Conservation (phyloP, 2,113 vertebrate species). For the Australoheros scitulus region DNA sequence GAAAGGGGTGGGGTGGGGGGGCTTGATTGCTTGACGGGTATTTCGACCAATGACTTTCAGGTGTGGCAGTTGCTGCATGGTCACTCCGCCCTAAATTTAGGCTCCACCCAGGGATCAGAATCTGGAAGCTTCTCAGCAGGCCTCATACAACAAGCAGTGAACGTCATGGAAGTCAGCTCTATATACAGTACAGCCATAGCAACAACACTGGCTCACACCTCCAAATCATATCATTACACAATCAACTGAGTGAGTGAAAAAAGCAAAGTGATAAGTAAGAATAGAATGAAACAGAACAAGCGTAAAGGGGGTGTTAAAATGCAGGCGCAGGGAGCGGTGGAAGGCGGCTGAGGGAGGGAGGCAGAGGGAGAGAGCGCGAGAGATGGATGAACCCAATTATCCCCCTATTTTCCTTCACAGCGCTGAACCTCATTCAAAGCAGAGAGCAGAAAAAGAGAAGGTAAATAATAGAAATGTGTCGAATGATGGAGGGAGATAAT, state of each 20-base stretch:
- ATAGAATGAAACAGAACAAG: neutral
- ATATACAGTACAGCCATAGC: neutral
- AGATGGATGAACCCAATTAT: slow-evolving; percentile 82
- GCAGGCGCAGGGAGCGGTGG: neutral
- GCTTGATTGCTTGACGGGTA: slow-evolving; percentile 1
- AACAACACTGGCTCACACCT: neutral
- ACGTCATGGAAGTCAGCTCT: neutral
- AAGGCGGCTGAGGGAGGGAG: neutral
- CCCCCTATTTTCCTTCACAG: slow-evolving; percentile 64
- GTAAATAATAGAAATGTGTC: slow-evolving; percentile 78
- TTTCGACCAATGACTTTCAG: neutral
- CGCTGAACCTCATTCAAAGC: slow-evolving; percentile 55
- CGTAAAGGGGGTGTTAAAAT: neutral
- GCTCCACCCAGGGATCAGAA: neutral
- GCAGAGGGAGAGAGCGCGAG: slow-evolving; percentile 29
- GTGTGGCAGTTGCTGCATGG: neutral
- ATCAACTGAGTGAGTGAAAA: neutral
- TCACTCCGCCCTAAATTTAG: neutral
- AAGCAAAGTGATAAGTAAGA: neutral
- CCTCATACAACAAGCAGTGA: neutral
- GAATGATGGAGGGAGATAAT: slow-evolving; percentile 79
- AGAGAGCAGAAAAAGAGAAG: slow-evolving; percentile 50
- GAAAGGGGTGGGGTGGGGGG: neutral
- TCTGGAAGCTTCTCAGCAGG: neutral
- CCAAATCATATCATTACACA: neutral